These are phyloP conservation scores for Callithrix jacchus DNA, from an alignment of 2,113 vertebrate genomes.

Conservation along the genomic window DNA sequence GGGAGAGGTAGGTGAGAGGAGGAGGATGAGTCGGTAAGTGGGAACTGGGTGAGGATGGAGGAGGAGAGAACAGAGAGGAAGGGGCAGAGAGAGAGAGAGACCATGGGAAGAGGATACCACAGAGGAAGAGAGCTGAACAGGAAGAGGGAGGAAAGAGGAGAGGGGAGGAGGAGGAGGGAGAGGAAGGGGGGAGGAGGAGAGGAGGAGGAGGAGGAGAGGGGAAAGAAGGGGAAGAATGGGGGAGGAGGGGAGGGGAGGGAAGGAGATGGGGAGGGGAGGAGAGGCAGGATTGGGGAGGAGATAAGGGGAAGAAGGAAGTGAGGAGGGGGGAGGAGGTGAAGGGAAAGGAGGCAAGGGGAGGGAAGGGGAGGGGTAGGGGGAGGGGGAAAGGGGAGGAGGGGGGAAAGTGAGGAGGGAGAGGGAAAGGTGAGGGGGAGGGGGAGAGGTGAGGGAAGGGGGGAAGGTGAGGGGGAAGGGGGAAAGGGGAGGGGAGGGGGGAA, in stretches of 20 bases:
- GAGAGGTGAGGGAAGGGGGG: fast-evolving
- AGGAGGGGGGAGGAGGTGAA: fast-evolving
- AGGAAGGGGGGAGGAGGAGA: neutral
- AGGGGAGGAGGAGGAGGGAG: neutral
- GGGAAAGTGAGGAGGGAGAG: neutral
- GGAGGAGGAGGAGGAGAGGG: too few relatives aligned
- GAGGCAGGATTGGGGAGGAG: too few relatives aligned
- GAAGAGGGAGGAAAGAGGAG: neutral
- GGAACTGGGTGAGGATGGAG: neutral
- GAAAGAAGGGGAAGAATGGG: neutral
- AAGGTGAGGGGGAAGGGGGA: fast-evolving
- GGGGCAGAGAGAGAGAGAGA: neutral
- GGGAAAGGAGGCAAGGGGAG: fast-evolving
- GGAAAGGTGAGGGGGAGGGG: fast-evolving
- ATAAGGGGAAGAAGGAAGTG: too few relatives aligned
- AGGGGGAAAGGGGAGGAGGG: too few relatives aligned
- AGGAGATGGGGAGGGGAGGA: too few relatives aligned
- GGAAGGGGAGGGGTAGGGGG: fast-evolving
- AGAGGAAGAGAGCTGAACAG: neutral
- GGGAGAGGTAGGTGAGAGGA: neutral
- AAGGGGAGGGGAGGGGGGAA: neutral
- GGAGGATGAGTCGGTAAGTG: neutral
- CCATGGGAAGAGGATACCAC: neutral
- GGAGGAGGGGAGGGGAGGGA: too few relatives aligned
- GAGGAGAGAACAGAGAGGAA: fast-evolving